Evolutionary conservation across 1,140 invertebrate genomes (phyloP), one percentile per base, ranked within the genome.

Genomic region (Maconellicoccus hirsutus): DNA sequence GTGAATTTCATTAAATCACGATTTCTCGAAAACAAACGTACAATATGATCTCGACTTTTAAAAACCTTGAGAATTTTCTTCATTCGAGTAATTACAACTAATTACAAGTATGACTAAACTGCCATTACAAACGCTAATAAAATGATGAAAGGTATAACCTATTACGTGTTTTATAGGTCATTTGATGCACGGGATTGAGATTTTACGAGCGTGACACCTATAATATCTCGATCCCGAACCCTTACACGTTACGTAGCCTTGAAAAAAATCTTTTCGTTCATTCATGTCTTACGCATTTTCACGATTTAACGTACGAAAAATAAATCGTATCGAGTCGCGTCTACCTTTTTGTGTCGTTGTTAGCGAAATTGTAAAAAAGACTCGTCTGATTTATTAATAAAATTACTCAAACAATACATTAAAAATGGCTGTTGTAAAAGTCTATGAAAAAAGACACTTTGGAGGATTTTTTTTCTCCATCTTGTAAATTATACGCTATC

Each of bases 401-500:
- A 52, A 19, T 52, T 19, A 19, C 42, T 3, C 12, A 52, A 52
- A 52, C 42, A 52, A 52, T 52, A 52, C 42, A 3, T 19, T 52
- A 16, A 52, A 52, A 52, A 52, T 52, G 16, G 16, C 6, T 16
- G n/a, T 52, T 16, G n/a, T 16, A 52, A 16, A 52, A 52, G n/a
- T 3, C 42, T 52, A 52, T 3, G 29, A 33, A 33, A 6, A 52
- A 52, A 52, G n/a, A 52, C 4, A 52, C 6, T 4, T 52, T 19
- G n/a, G 10, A 52, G 42, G n/a, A 52, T 52, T 52, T 52, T 52
- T 52, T 16, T 52, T 4, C 42, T 3, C 42, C 12, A 16, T 8
- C 42, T 52, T 52, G 42, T 52, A 52, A 52, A 52, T 52, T 52
- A 52, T 52, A 52, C n/a, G 42, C n/a, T 52, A 52, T 52, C 42